Percentiles rank a stretch among this genome's conserved stretches.
Conservation (phyloP, 2,797 vertebrate species). For the Acanthurus leucopareius region DNA sequence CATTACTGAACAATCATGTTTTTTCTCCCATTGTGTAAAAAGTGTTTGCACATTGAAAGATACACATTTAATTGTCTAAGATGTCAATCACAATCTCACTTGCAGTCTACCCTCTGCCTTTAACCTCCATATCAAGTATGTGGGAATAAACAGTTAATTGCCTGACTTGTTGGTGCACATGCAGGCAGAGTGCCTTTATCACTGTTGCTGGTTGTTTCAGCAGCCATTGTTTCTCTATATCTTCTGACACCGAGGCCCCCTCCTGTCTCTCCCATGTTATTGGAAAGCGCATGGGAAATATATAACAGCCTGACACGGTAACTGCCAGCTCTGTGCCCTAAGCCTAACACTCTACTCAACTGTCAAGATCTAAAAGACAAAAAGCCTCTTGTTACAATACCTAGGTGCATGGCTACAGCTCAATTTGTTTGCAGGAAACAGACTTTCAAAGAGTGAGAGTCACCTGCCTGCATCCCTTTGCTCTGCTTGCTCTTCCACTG, state of each 20-base stretch:
- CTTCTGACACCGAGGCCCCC: constrained; percentile 53
- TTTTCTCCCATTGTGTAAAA: background rate
- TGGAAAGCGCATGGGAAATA: constrained; percentile 69
- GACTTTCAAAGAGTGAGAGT: constrained; percentile 63
- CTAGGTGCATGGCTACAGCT: constrained; percentile 60
- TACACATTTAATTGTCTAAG: constrained; percentile 5
- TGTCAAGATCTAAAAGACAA: constrained; percentile 77
- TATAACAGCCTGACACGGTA: constrained; percentile 68
- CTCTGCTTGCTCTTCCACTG: constrained; percentile 59
- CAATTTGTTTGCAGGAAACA: constrained; percentile 73
- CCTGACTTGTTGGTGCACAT: constrained; percentile 30
- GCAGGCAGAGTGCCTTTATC: constrained; percentile 42
- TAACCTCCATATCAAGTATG: constrained; percentile 19
- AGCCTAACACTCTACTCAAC: constrained; percentile 64
- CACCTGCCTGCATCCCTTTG: constrained; percentile 64
- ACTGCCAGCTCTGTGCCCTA: constrained; percentile 64
- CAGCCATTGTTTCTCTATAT: constrained; percentile 44
- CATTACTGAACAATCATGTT: background rate
- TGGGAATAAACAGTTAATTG: constrained; percentile 54
- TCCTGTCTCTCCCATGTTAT: constrained; percentile 61
- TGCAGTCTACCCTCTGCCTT: constrained; percentile 14
- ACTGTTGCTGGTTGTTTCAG: constrained; percentile 52
- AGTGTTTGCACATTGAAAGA: background rate
- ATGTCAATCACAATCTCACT: constrained; percentile 24
- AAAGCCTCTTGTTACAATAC: constrained; percentile 67